phyloP scores from a whole-genome alignment of 2,888 invertebrate genomes.

The Odontothrips loti region DNA sequence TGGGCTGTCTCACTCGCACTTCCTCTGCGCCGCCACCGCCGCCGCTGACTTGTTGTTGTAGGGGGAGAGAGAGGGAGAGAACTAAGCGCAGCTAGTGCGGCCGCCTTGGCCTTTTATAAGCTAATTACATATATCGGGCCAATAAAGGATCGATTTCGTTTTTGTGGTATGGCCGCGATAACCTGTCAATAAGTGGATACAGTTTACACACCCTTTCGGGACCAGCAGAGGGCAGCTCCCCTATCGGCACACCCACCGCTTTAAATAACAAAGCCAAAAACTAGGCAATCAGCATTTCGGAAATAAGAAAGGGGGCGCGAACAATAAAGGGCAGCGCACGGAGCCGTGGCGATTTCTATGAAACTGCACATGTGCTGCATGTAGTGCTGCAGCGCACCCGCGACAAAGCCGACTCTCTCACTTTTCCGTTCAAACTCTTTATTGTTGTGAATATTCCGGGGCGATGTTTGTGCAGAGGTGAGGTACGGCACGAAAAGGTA shows the following conservation, averaged over 20 bases:
- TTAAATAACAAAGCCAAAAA: constrained; percentile 25
- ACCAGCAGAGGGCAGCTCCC: background rate
- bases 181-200: constrained; percentile 24
- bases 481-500: background rate
- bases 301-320: background rate
- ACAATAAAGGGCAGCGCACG: background rate
- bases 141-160: background rate
- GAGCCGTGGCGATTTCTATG: background rate
- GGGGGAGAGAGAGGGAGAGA: background rate
- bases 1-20: background rate
- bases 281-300: constrained; percentile 5
- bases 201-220: constrained; percentile 11
- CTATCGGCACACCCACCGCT: constrained; percentile 7
- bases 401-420: background rate
- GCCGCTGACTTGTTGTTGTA: background rate
- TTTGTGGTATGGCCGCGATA: background rate
- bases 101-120: background rate
- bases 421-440: background rate
- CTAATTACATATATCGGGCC: background rate
- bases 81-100: background rate
- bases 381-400: background rate
- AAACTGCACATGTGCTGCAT: background rate
- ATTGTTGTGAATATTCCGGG: background rate
- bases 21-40: too few relatives aligned
- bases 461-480: background rate